phyloP scores from a whole-genome alignment of 2,797 vertebrate species.

The Pteronotus mesoamericanus region DNA sequence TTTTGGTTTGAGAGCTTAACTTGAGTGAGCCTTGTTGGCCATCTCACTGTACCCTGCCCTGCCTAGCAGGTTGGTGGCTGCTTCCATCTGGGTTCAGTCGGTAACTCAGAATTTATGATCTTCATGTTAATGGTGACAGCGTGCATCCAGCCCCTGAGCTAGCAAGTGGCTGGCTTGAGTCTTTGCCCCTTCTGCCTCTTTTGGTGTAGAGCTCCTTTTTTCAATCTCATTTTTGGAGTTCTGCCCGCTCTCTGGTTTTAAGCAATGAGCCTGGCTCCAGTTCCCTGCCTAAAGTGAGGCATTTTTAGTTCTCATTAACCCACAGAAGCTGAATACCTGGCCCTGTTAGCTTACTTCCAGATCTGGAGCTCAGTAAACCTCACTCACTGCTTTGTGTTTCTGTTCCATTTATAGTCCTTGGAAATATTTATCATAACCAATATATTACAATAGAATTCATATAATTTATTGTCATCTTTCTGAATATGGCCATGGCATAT shows the following conservation, averaged over 20 bases:
- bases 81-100: background rate
- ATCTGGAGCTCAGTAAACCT: background rate
- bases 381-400: slow-evolving; percentile 30
- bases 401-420: background rate
- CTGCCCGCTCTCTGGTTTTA: background rate
- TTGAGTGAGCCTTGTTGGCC: background rate
- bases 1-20: background rate
- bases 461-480: background rate
- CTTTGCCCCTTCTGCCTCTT: background rate
- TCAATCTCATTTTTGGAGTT: slow-evolving; percentile 20
- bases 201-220: background rate
- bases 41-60: background rate
- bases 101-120: background rate
- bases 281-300: background rate
- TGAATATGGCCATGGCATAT: background rate
- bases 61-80: background rate
- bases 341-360: slow-evolving; percentile 19
- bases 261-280: background rate
- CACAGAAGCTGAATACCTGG: slow-evolving; percentile 32
- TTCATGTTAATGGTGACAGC: background rate
- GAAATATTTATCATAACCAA: slow-evolving; percentile 3
- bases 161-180: background rate
- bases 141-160: background rate
- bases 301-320: slow-evolving; percentile 38
- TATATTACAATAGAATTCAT: background rate